phyloP scores from a whole-genome alignment of 2,797 vertebrate genomes.

The Sitta carolinensis region DNA sequence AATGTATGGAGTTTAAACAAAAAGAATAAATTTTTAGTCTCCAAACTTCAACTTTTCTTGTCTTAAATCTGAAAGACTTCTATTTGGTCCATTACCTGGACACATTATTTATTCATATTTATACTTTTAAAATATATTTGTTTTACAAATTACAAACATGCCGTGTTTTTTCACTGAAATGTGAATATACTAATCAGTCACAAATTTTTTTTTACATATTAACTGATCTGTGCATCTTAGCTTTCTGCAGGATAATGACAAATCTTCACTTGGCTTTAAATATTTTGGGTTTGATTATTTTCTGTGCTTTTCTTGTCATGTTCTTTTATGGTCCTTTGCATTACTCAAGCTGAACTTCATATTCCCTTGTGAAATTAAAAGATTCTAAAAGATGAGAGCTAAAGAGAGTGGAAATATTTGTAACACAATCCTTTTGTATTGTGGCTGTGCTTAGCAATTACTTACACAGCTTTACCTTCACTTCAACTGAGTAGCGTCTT shows the following conservation, averaged over 20 bases:
- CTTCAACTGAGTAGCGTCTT: not conserved
- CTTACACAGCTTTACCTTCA: not conserved
- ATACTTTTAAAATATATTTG: not conserved
- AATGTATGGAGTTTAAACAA: not conserved
- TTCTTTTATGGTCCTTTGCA: not conserved
- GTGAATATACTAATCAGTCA: not conserved
- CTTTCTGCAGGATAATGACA: not conserved
- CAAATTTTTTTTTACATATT: not conserved
- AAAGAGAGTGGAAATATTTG: not conserved
- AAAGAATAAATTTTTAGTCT: not conserved
- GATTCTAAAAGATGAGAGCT: not conserved
- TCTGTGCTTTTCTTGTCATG: not conserved
- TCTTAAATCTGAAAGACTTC: not conserved
- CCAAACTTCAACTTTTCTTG: not conserved
- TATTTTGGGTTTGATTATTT: not conserved
- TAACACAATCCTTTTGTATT: not conserved
- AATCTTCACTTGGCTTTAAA: not conserved
- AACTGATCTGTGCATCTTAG: not conserved
- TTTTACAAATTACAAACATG: not conserved
- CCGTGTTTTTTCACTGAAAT: not conserved
- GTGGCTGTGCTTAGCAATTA: not conserved
- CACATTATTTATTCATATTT: not conserved
- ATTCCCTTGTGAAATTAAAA: not conserved
- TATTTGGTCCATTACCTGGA: not conserved
- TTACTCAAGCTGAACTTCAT: not conserved